Percentiles rank a stretch among this genome's conserved stretches.
These are phyloP conservation scores for Pangasius sanitwongsei DNA, from an alignment of 2,797 vertebrate genomes.

Conservation along the genomic window DNA sequence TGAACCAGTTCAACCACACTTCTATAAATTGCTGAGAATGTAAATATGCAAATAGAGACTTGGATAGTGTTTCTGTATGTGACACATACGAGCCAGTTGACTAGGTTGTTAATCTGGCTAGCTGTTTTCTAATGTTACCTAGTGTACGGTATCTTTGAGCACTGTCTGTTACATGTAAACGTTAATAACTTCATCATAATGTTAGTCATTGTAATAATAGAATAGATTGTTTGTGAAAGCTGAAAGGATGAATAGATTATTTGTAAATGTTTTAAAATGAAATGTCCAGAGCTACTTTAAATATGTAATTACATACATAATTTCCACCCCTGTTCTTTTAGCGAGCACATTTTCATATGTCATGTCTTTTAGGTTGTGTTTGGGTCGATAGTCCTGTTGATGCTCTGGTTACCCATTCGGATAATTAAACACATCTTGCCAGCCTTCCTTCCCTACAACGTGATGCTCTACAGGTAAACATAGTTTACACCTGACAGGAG, in stretches of 20 bases:
- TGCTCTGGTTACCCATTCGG: slow-evolving; percentile 95
- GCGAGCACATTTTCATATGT: neutral
- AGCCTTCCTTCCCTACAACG: slow-evolving; percentile 93
- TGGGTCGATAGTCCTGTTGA: slow-evolving; percentile 93
- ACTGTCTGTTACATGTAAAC: neutral
- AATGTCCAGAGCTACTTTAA: neutral
- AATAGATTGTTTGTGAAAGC: neutral
- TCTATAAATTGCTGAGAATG: neutral
- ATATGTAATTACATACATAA: neutral
- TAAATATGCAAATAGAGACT: neutral
- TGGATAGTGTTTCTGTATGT: neutral
- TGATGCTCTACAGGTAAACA: slow-evolving; percentile 93
- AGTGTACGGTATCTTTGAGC: neutral
- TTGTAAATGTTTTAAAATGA: neutral
- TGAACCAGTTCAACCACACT: neutral
- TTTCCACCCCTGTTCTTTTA: neutral
- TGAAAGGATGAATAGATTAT: neutral
- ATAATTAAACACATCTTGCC: slow-evolving; percentile 90
- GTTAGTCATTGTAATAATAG: neutral
- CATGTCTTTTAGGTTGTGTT: slow-evolving; percentile 85
- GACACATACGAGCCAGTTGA: neutral
- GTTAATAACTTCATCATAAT: neutral
- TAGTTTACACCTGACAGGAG: neutral
- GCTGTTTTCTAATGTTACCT: neutral
- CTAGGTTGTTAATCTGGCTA: too few relatives aligned